Evolutionary conservation across 1,140 invertebrate species (phyloP).

Genomic region (Latrodectus geometricus): DNA sequence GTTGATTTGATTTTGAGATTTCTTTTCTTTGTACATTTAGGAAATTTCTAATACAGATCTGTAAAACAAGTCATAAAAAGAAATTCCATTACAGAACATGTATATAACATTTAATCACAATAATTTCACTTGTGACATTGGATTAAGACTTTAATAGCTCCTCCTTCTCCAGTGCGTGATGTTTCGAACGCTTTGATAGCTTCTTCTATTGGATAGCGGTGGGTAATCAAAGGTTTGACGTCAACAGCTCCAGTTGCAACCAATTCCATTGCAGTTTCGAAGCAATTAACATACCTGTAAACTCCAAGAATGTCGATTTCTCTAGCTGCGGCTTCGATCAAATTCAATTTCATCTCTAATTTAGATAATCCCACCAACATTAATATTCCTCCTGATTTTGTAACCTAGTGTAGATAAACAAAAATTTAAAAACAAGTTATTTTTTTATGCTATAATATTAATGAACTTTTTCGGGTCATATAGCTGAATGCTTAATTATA

Average conservation of each 20-base stretch:
- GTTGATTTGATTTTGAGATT: no score
- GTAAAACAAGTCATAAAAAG: no score
- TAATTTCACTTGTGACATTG: neutral
- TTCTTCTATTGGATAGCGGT: constrained; percentile 88
- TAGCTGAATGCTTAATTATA: no score
- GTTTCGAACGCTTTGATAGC: constrained; percentile 88
- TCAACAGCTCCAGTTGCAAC: constrained; percentile 84
- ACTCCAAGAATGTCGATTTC: constrained; percentile 93
- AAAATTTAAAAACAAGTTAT: no score
- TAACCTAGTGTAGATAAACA: constrained; percentile 74
- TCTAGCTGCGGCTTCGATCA: constrained; percentile 81
- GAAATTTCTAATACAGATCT: no score
- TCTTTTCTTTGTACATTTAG: no score
- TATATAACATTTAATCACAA: no score
- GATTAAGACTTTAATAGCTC: constrained; percentile 87
- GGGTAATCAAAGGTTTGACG: constrained; percentile 89
- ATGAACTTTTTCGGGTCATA: no score
- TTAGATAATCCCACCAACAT: constrained; percentile 89
- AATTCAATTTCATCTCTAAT: constrained; percentile 81
- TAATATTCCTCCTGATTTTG: constrained; percentile 82
- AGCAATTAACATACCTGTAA: constrained; percentile 92
- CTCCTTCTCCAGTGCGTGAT: constrained; percentile 76
- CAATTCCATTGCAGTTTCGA: constrained; percentile 85
- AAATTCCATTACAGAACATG: no score
- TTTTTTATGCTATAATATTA: no score